Base-by-base conservation (phyloP, 1,140 invertebrate genomes). In the Palaemon carinicauda region DNA sequence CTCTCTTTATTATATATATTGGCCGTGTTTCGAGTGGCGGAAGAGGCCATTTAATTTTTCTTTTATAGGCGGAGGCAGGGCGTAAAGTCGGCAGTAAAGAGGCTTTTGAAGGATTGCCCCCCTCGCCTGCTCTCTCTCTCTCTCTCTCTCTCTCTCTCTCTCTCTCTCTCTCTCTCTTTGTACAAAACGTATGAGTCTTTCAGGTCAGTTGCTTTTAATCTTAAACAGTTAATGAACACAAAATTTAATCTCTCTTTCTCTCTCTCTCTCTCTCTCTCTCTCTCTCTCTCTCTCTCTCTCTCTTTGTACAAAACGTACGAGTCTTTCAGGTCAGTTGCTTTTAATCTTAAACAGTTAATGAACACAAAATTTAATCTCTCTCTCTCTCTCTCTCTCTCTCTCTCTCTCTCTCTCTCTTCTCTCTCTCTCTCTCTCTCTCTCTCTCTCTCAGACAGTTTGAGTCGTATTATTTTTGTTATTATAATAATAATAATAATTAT, bases 1-100 rank as follows among this genome's bases (percentile, higher is more conserved):
- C 85, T 75, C 79, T 87, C 79, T 87, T 87, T 87, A 87, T 87
- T 87, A 87, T 87, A 87, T 87, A 87, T 87, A 87, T 87, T 87
- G 85, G 85, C 85, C 85, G 75, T 87, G 85, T 87, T 87, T 87
- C 85, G 78, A 87, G 85, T 81, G 78, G 65, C 51, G 85, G 85
- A 80, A 80, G 85, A 87, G 85, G 78, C 85, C 85, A 87, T 87
- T 87, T 87, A 87, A 87, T 87, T 87, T 87, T 87, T 87, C 85
- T 81, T 87, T 87, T 87, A 87, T 87, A 87, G 85, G 85, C 85
- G 79, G 75, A 79, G 71, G 85, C 19, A 73, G 85, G 78, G 85
- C 85, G 85, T 87, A 87, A 87, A 87, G 77, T 81, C 69, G 71
- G 85, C 53, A 87, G 85, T 87, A 87, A 87, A 87, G 78, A 81